Base-by-base conservation (phyloP, 2,797 vertebrate species). In the Rhynchonycteris naso region DNA sequence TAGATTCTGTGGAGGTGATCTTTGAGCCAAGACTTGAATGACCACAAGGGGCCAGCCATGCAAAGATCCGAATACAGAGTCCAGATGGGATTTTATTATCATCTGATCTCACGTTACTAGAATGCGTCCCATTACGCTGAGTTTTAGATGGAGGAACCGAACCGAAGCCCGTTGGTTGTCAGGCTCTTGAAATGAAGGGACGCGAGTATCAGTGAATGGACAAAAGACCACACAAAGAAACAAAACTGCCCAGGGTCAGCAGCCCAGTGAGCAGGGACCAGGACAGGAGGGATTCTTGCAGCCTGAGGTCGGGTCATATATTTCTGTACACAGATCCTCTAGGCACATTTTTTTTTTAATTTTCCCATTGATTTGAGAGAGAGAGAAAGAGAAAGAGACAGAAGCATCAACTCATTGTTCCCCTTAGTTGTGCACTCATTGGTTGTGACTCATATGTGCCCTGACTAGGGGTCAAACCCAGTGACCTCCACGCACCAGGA, bases 121-220 rank as follows among this genome's bases (percentile, higher is more conserved):
- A 61, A 56, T 16, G 33, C 5, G 30, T 30, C 12, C 7, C 65
- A 9, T 35, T 5, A 22, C 28, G 24, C n/a, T 12, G 22, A 7
- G 7, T 52, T 52, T 81, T 66, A 33, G 38, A 26, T 4, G 35
- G 9, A 66, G 61, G 43, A n/a, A 33, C 52, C 19, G 43, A n/a
- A 33, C 52, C 19, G 11, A 61, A 81, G 66, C 38, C 13, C 30
- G 3, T 21, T 35, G 3, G 4, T 21, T 52, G 3, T 9, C 5
- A 47, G 66, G 33, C 52, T 2, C 15, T 80, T 9, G 0, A 3
- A 33, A 58, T 9, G 63, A 19, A 79, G 14, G 28, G 54, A 43
- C 4, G 24, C 24, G 16, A 0, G 1, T 24, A 35, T 19, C n/a
- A 52, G 33, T 0, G 47, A 33, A 68, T 16, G 22, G 28, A 68